Base-by-base conservation (phyloP, 35 echinoderm and acorn worm species). In the Ophioderma brevispina region DNA sequence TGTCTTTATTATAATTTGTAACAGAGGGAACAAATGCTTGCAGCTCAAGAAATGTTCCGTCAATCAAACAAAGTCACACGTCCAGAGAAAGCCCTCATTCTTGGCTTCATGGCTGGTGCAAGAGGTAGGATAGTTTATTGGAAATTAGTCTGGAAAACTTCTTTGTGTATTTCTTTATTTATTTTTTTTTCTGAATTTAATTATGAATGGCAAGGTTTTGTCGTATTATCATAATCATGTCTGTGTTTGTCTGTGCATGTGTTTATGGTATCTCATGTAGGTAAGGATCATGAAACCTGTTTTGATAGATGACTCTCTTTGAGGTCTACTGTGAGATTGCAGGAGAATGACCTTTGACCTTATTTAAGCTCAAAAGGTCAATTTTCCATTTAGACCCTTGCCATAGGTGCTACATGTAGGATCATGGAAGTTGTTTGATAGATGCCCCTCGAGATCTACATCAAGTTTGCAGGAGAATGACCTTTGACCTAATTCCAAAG, bases 21-120 rank as follows among this genome's bases (percentile, higher is more conserved):
- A 64, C 91, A 99, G 97, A 99, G 94, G 76, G 97, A 99, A 13
- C 97, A 99, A 95, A 99, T 99, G 97, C 83, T 95, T 11, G 94
- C 93, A 40, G 97, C 97, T 37, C 97, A 99, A 64, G 97, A 99
- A 77, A 99, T 99, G 97, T 99, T 99, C 77, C 64, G 94, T 38
- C 93, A 95, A 38, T 99, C 97, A 50, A 99, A 99, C 91, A 99
- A 99, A 52, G 97, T 99, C 36, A 99, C 97, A 38, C 84, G 97
- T 36, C 97, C 97, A 78, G 97, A 99, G 82, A 99, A 99, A 78
- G 97, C 97, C 25, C 91, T 99, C 46, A 99, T 99, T 86, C 93
- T 99, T 36, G 97, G 97, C 32, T 99, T 99, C 84, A 99, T 99
- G 97, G 97, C 97, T 33, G 97, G 97, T 38, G 94, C 96, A 46